Evolutionary conservation across 2,888 invertebrate species (phyloP).

Genomic region (Dioctria rufipes): DNA sequence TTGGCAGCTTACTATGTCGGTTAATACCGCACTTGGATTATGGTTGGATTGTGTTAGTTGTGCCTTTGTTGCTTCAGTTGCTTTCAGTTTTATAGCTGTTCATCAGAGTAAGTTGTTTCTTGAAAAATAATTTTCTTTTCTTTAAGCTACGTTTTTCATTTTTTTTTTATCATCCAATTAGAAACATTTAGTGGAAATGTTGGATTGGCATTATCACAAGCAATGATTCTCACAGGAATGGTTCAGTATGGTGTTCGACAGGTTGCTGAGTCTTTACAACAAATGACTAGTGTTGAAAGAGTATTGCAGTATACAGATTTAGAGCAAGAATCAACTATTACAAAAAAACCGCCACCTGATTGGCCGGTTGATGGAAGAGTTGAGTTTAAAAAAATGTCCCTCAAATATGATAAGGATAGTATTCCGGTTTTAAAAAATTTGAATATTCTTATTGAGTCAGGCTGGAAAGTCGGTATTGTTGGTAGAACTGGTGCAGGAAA

Average conservation of each 20-base stretch:
- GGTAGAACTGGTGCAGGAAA: slow-evolving; percentile 91
- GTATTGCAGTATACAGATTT: slow-evolving; percentile 81
- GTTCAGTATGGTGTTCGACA: slow-evolving; percentile 80
- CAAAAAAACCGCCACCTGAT: slow-evolving; percentile 73
- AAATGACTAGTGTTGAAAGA: slow-evolving; percentile 83
- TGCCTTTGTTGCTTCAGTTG: slow-evolving; percentile 77
- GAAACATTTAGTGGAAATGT: slow-evolving; percentile 79
- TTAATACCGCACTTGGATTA: slow-evolving; percentile 78
- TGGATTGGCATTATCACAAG: slow-evolving; percentile 79
- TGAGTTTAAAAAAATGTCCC: slow-evolving; percentile 73
- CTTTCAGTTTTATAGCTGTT: slow-evolving; percentile 77
- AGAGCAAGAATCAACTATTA: slow-evolving; percentile 73
- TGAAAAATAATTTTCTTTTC: not conserved
- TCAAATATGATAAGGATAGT: slow-evolving; percentile 75
- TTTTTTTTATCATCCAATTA: slow-evolving; percentile 55
- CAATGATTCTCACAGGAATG: slow-evolving; percentile 80
- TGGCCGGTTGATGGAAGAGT: slow-evolving; percentile 81
- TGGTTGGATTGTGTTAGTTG: slow-evolving; percentile 82
- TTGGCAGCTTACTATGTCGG: slow-evolving; percentile 69
- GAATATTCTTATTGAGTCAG: slow-evolving; percentile 78
- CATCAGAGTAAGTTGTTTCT: slow-evolving; percentile 73
- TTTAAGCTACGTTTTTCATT: not conserved
- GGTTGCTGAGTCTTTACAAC: slow-evolving; percentile 80
- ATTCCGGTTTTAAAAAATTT: slow-evolving; percentile 82
- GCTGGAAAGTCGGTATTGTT: slow-evolving; percentile 83